phyloP scores from a whole-genome alignment of 2,113 vertebrate species.

The Pelusios castaneus region DNA sequence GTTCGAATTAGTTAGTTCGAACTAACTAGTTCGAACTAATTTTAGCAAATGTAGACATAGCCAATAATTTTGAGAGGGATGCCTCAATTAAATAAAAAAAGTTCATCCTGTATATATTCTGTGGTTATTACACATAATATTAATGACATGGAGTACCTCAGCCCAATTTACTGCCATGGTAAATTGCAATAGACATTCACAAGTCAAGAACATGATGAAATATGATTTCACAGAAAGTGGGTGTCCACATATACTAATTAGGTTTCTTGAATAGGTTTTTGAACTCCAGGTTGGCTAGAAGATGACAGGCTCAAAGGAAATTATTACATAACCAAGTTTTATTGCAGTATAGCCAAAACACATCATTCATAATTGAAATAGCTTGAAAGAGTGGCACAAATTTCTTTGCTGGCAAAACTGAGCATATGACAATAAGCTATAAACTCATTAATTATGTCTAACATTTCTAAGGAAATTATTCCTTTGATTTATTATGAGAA shows the following conservation, averaged over 20 bases:
- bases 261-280: background rate
- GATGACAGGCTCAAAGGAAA: background rate
- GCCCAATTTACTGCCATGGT: background rate
- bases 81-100: background rate
- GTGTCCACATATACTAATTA: background rate
- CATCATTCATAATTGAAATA: background rate
- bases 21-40: no score
- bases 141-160: background rate
- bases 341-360: background rate
- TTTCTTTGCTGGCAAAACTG: background rate
- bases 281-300: fast-evolving
- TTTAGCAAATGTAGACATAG: no score
- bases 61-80: background rate
- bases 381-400: background rate
- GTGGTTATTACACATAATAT: background rate
- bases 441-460: background rate
- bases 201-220: background rate
- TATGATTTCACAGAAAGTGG: background rate
- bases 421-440: background rate
- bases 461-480: background rate
- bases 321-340: background rate
- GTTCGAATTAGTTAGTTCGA: no score
- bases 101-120: background rate
- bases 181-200: background rate
- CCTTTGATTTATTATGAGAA: background rate